Percentiles rank a stretch among this genome's conserved stretches.
Conservation (phyloP, 2,888 invertebrate species). For the Xestia xanthographa region DNA sequence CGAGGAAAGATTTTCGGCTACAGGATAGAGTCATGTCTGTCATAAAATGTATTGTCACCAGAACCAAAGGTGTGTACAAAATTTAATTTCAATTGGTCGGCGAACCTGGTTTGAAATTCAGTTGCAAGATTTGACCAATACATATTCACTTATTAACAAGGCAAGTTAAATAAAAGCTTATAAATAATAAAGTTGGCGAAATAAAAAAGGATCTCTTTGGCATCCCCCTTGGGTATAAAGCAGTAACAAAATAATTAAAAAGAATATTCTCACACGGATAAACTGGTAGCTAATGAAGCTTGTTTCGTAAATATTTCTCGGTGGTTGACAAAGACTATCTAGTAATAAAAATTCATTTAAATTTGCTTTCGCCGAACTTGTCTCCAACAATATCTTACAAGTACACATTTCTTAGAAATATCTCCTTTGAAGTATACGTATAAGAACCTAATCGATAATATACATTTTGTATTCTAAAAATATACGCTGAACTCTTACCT, state of each 20-base stretch:
- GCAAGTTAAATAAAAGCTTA: not conserved
- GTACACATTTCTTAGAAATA: not conserved
- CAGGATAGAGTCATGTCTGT: not conserved
- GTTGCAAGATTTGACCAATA: not conserved
- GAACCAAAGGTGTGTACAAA: not conserved
- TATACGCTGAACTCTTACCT: conserved; percentile 27
- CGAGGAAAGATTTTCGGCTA: not conserved
- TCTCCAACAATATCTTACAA: not conserved
- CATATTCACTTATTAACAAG: not conserved
- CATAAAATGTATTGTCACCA: not conserved
- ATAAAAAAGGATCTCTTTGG: not conserved
- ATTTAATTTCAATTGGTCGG: too few species aligned
- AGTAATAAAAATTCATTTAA: not conserved
- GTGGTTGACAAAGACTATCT: not conserved
- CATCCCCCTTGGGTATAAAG: not conserved
- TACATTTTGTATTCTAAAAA: conserved; percentile 20
- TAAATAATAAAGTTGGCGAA: not conserved
- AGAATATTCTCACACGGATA: not conserved
- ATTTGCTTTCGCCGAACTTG: not conserved
- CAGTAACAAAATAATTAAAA: not conserved
- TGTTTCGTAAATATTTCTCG: not conserved
- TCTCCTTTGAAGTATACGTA: not conserved
- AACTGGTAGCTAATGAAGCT: not conserved
- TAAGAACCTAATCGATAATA: not conserved
- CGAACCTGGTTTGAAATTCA: not conserved